phyloP scores from a whole-genome alignment of 2,888 invertebrate species.

The Napeogenes sylphis region DNA sequence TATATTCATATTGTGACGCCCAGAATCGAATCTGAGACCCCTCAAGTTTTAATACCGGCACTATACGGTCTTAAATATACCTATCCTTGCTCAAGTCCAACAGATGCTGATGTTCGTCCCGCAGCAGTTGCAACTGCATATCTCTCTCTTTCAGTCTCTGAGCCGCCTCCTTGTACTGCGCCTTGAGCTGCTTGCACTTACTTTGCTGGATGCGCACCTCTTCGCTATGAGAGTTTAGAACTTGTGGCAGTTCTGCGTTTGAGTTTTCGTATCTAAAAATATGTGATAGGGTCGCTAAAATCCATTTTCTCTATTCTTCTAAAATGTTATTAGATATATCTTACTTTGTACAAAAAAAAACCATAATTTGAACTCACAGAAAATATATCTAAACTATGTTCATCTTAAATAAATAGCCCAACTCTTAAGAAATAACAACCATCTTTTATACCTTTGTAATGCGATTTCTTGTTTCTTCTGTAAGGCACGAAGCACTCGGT shows the following conservation, averaged over 20 bases:
- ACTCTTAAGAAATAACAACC: no score
- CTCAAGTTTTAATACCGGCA: no score
- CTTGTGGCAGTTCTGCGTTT: constrained; percentile 86
- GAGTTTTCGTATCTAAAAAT: constrained; percentile 82
- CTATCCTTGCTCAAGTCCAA: constrained; percentile 84
- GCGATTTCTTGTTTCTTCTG: constrained; percentile 90
- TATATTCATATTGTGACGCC: no score
- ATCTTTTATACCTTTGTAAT: constrained; percentile 75
- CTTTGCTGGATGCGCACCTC: constrained; percentile 84
- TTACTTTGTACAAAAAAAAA: no score
- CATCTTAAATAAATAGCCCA: no score
- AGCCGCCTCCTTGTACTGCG: constrained; percentile 79
- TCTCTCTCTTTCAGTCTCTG: constrained; percentile 83
- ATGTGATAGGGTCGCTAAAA: no score
- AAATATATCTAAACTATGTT: no score
- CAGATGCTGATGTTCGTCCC: constrained; percentile 84
- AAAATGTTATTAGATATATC: no score
- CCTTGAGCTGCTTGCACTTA: constrained; percentile 82
- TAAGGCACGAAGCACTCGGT: constrained; percentile 84
- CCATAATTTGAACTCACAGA: no score
- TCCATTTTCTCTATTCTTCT: no score
- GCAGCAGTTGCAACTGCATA: constrained; percentile 79
- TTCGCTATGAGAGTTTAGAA: constrained; percentile 86
- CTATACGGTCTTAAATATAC: constrained; percentile 40
- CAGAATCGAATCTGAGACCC: no score